phyloP scores from a whole-genome alignment of 2,797 vertebrate genomes.

The Anabas testudineus region DNA sequence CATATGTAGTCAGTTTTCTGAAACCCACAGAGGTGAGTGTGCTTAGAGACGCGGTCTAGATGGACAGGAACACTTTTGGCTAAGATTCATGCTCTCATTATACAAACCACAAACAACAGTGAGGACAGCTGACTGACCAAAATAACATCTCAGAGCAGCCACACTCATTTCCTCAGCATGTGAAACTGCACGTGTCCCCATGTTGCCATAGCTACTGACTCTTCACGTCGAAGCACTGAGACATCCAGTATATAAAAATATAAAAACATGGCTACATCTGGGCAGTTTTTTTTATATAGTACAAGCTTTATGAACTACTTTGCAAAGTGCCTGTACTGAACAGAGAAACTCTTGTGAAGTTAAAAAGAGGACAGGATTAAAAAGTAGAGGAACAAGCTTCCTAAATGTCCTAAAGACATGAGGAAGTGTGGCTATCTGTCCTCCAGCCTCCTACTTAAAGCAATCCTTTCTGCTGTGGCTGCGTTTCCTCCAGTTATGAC shows the following conservation, averaged over 20 bases:
- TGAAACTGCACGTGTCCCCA: conserved; percentile 39
- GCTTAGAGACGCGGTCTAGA: conserved; percentile 33
- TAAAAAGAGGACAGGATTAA: conserved; percentile 37
- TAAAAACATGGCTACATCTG: not conserved
- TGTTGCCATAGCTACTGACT: conserved; percentile 66
- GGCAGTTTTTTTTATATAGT: not conserved
- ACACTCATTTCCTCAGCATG: conserved; percentile 28
- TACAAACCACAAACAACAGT: conserved; percentile 48
- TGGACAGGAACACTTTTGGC: conserved; percentile 24
- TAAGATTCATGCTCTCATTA: conserved; percentile 46
- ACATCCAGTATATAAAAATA: not conserved
- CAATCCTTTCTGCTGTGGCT: conserved; percentile 62
- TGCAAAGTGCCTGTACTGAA: conserved; percentile 1
- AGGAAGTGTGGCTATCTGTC: conserved; percentile 25
- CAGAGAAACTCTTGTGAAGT: conserved; percentile 35
- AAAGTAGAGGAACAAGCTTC: conserved; percentile 21
- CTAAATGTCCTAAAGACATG: conserved; percentile 52
- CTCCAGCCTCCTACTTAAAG: conserved; percentile 41
- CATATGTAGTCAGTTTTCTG: conserved; percentile 34
- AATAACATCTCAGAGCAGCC: conserved; percentile 43
- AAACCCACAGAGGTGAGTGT: conserved; percentile 14
- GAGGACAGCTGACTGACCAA: conserved; percentile 47
- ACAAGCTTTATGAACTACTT: conserved; percentile 15
- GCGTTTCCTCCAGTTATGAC: conserved; percentile 65
- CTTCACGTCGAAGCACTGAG: conserved; percentile 21